Conservation (phyloP, 53 echinoderm and acorn worm species). For the Antedon mediterranea region DNA sequence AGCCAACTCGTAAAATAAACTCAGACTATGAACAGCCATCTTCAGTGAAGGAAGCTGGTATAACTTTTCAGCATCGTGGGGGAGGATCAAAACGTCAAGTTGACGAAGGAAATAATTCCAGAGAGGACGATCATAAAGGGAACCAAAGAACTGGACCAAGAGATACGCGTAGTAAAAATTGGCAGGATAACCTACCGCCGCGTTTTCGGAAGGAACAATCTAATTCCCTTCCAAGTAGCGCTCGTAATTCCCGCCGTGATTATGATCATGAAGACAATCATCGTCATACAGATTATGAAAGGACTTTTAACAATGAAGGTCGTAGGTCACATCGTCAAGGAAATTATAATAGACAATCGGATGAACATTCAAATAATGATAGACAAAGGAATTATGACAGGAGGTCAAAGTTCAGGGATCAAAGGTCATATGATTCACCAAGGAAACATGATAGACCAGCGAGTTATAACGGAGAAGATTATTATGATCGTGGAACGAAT, state of each 20-base stretch:
- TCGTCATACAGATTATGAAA: constrained; percentile 2
- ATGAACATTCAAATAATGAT: constrained; percentile 5
- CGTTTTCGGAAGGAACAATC: constrained; percentile 4
- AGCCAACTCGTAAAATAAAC: constrained; percentile 21
- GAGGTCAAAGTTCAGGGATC: constrained; percentile 7
- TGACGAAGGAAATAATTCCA: constrained; percentile 12
- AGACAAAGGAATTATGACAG: constrained; percentile 20
- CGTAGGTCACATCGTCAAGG: constrained; percentile 4
- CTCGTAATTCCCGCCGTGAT: background rate
- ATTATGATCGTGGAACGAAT: background rate
- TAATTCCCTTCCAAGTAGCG: background rate
- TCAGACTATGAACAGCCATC: constrained; percentile 64
- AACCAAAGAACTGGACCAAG: constrained; percentile 1
- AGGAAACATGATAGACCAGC: background rate
- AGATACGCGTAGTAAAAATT: background rate
- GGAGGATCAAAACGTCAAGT: constrained; percentile 8
- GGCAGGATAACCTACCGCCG: constrained; percentile 11
- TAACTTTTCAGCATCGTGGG: constrained; percentile 39
- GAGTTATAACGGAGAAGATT: constrained; percentile 17
- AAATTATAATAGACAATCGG: background rate
- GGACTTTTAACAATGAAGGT: constrained; percentile 18
- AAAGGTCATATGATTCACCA: constrained; percentile 7
- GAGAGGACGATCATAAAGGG: constrained; percentile 6
- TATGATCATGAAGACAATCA: background rate
- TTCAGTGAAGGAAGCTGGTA: constrained; percentile 56